Evolutionary conservation across 1,140 invertebrate species (phyloP).

Genomic region (Sinonovacula constricta): DNA sequence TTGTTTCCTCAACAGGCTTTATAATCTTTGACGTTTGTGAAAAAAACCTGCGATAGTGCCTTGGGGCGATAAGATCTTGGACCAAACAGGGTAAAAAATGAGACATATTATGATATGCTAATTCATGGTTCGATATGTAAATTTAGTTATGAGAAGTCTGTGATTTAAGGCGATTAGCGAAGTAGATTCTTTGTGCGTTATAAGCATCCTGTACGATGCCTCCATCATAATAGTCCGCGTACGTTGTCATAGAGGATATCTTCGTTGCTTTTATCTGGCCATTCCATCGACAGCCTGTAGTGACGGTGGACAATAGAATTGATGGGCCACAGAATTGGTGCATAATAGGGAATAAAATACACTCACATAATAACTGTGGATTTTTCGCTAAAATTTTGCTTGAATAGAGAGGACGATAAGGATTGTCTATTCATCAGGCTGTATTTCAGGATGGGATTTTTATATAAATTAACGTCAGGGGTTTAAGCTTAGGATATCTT

Average conservation of each 20-base stretch:
- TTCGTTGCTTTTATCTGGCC: conserved; percentile 3
- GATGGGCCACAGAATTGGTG: conserved; percentile 7
- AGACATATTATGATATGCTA: conserved; percentile 53
- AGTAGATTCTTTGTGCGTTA: conserved; percentile 44
- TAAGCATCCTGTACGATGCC: conserved; percentile 20
- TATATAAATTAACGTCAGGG: no score
- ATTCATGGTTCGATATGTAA: conserved; percentile 47
- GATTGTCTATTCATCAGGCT: no score
- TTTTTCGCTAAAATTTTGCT: no score
- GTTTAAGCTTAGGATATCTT: no score
- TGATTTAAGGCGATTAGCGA: conserved; percentile 48
- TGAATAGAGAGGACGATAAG: no score
- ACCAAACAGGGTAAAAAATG: conserved; percentile 45
- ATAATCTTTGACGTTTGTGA: conserved; percentile 28
- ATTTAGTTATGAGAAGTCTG: conserved; percentile 23
- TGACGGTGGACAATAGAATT: background rate
- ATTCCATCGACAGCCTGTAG: background rate
- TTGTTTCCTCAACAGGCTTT: conserved; percentile 46
- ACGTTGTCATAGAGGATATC: conserved; percentile 41
- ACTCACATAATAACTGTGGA: conserved; percentile 17
- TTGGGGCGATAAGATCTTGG: conserved; percentile 17
- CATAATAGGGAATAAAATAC: conserved; percentile 23
- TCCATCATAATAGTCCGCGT: background rate
- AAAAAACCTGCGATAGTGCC: conserved; percentile 41
- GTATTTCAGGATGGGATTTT: no score